Percentiles rank a stretch among this genome's conserved stretches.
Evolutionary conservation across 2,113 vertebrate species (phyloP).

Genomic region (Ahaetulla prasina): DNA sequence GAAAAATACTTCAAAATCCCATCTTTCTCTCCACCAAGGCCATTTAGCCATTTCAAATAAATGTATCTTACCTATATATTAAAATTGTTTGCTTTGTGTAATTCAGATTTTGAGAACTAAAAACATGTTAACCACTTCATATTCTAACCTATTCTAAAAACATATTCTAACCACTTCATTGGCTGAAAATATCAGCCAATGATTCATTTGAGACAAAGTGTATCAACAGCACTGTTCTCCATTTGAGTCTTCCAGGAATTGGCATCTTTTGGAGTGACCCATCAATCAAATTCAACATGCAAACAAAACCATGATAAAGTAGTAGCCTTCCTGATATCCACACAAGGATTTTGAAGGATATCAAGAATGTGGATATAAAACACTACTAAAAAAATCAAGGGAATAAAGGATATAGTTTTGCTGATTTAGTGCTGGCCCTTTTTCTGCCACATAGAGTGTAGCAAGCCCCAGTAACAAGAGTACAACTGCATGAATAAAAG

Average conservation of each 20-base stretch:
- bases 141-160: too few relatives aligned
- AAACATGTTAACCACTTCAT: not conserved
- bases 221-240: not conserved
- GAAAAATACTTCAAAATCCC: not conserved
- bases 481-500: not conserved
- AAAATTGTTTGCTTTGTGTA: not conserved
- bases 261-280: not conserved
- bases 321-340: not conserved
- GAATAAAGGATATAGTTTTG: not conserved
- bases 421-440: not conserved
- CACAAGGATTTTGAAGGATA: not conserved
- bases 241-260: not conserved
- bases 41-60: not conserved
- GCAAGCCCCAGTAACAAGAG: not conserved
- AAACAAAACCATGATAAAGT: not conserved
- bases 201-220: not conserved
- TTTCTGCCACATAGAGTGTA: not conserved
- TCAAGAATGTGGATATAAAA: not conserved
- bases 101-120: not conserved
- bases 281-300: not conserved
- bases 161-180: not conserved
- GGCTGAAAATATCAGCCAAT: not conserved
- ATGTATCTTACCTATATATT: not conserved
- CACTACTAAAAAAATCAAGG: not conserved
- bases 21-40: not conserved